A percentile compares a stretch with the other conserved stretches of the same genome.
phyloP scores from a whole-genome alignment of 2,113 vertebrate species.

The Cnemophilus loriae region DNA sequence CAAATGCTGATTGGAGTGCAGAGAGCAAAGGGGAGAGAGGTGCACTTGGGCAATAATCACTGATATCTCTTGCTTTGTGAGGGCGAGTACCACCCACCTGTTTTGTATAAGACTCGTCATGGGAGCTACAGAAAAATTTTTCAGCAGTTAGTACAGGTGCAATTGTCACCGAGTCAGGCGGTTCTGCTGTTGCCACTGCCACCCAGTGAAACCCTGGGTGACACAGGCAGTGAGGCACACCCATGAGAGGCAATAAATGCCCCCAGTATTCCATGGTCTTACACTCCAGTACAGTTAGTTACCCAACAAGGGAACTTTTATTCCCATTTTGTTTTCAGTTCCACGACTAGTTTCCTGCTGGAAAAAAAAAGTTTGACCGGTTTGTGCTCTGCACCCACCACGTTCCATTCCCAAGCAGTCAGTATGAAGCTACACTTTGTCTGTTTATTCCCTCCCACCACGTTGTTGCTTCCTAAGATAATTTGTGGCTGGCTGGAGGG shows the following conservation, averaged over 20 bases:
- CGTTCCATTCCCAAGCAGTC: neutral
- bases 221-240: neutral
- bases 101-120: neutral
- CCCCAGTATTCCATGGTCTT: neutral
- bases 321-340: neutral
- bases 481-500: neutral
- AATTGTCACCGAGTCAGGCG: rapidly evolving
- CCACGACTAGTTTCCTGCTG: neutral
- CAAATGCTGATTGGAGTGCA: neutral
- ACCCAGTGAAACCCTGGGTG: neutral
- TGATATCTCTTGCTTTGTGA: neutral
- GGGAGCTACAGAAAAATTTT: slow-evolving; percentile 38
- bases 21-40: neutral
- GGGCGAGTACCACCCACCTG: slow-evolving; percentile 16
- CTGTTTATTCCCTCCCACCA: neutral
- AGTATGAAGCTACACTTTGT: neutral
- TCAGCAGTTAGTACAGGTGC: neutral
- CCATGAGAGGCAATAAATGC: neutral
- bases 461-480: neutral
- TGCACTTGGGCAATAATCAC: neutral
- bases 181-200: neutral
- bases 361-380: neutral
- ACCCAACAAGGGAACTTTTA: neutral
- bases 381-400: neutral
- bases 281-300: neutral